phyloP scores from a whole-genome alignment of 2,113 vertebrate species.

The Percina caprodes region DNA sequence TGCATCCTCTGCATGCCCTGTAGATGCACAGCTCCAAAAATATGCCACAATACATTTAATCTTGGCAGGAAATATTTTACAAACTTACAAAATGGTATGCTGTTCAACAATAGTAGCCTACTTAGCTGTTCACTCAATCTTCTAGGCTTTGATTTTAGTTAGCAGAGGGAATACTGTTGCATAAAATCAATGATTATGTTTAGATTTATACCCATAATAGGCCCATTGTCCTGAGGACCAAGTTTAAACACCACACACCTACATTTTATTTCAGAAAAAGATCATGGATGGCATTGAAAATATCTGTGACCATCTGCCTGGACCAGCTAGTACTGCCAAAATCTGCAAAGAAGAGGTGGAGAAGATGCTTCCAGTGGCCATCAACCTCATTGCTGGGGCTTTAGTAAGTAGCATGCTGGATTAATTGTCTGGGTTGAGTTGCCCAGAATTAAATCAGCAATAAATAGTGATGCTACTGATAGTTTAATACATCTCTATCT shows the following conservation, averaged over 20 bases:
- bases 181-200: background rate
- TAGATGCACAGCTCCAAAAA: background rate
- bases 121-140: background rate
- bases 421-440: background rate
- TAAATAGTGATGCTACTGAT: background rate
- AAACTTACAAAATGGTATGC: no score
- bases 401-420: slow-evolving; percentile 72
- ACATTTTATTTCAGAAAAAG: slow-evolving; percentile 68
- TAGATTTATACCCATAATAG: background rate
- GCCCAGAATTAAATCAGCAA: background rate
- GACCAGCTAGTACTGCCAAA: slow-evolving; percentile 26
- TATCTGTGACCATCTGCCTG: slow-evolving; percentile 75
- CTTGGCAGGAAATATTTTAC: background rate
- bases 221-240: background rate
- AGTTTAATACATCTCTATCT: background rate
- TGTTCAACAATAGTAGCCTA: no score
- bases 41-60: background rate
- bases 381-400: slow-evolving; percentile 74
- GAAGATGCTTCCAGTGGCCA: slow-evolving; percentile 70
- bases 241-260: background rate
- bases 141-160: background rate
- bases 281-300: slow-evolving; percentile 66
- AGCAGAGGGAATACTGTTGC: background rate
- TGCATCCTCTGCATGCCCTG: background rate
- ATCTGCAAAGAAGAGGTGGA: slow-evolving; percentile 78